A percentile compares a stretch with the other conserved stretches of the same genome.
phyloP scores from a whole-genome alignment of 2,797 vertebrate genomes.

The Molothrus ater region DNA sequence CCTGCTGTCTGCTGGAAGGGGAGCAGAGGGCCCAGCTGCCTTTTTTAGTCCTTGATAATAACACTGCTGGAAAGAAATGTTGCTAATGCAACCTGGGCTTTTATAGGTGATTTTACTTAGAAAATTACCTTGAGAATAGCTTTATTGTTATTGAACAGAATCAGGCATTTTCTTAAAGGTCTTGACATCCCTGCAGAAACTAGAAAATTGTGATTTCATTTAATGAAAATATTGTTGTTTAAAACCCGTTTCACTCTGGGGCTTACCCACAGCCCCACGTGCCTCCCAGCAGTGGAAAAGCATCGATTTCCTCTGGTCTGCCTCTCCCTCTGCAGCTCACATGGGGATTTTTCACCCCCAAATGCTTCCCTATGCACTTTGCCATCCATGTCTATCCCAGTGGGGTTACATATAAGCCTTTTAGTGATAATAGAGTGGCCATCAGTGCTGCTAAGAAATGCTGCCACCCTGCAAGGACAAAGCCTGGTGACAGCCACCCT shows the following conservation, averaged over 20 bases:
- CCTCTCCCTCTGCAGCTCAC: not conserved
- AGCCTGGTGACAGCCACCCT: not conserved
- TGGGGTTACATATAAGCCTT: fast-evolving
- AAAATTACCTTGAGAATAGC: not conserved
- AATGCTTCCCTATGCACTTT: not conserved
- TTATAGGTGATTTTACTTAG: not conserved
- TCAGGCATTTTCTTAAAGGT: not conserved
- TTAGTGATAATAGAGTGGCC: not conserved
- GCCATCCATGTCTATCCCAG: not conserved
- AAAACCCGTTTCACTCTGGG: not conserved
- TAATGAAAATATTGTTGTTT: not conserved
- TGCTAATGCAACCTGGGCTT: not conserved
- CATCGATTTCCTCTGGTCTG: fast-evolving
- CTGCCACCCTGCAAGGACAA: not conserved
- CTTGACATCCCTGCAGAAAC: not conserved
- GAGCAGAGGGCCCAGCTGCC: not conserved
- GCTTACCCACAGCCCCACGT: fast-evolving
- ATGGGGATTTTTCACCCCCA: not conserved
- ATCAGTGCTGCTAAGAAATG: not conserved
- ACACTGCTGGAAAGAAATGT: not conserved
- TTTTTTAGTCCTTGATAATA: not conserved
- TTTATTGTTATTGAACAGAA: slow-evolving; percentile 16
- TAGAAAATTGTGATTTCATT: not conserved
- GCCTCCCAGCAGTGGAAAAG: not conserved
- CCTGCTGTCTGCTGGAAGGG: not conserved